These are phyloP conservation scores for Caenorhabditis zanzibari DNA, from an alignment of 2,888 invertebrate species.

Conservation along the genomic window DNA sequence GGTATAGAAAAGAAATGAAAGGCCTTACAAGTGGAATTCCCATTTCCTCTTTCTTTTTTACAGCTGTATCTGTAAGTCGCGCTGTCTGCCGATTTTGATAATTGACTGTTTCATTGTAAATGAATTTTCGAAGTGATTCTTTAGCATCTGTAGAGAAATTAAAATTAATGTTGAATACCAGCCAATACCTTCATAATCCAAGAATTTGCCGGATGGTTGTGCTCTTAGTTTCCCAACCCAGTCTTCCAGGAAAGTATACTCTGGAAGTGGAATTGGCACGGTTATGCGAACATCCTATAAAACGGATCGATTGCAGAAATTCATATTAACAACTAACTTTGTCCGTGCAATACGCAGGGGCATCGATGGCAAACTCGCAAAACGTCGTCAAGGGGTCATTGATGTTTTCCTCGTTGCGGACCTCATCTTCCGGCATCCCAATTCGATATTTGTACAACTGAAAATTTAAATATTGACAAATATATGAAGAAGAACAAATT, in stretches of 20 bases:
- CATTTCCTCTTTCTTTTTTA: constrained; percentile 23
- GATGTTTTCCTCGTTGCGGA: background rate
- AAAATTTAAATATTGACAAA: background rate
- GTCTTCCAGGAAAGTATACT: constrained; percentile 62
- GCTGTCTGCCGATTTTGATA: constrained; percentile 17
- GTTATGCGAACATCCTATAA: constrained; percentile 46
- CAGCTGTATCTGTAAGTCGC: background rate
- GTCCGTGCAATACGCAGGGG: constrained; percentile 34
- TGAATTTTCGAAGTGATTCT: constrained; percentile 42
- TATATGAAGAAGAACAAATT: no score
- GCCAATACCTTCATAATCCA: constrained; percentile 45
- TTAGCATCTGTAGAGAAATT: constrained; percentile 30
- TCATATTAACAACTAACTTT: constrained; percentile 19
- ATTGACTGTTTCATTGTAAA: constrained; percentile 30
- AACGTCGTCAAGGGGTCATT: background rate
- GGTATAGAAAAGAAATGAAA: background rate
- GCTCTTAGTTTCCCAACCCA: constrained; percentile 58
- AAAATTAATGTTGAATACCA: background rate
- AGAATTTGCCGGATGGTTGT: constrained; percentile 37
- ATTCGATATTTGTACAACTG: background rate
- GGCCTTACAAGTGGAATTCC: constrained; percentile 41
- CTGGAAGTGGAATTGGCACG: constrained; percentile 64
- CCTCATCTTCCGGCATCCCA: background rate
- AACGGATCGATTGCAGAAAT: background rate
- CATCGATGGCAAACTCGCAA: constrained; percentile 30